These are phyloP conservation scores for Phengaris alcon DNA, from an alignment of 2,888 invertebrate species.

Conservation along the genomic window DNA sequence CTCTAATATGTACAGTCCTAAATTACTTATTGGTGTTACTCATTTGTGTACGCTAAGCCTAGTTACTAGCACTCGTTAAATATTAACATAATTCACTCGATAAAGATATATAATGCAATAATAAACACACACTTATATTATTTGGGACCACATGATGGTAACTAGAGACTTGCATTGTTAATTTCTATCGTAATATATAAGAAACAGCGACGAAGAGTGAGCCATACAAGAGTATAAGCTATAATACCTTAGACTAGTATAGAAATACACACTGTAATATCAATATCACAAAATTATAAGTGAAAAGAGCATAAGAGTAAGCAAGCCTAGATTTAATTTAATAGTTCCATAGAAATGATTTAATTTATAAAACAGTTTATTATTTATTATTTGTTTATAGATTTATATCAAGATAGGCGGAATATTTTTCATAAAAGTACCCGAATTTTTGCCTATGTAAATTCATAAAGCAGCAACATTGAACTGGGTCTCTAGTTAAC, in stretches of 20 bases:
- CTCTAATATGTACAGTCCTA: conserved; percentile 42
- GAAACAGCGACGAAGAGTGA: too few species aligned
- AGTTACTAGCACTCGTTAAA: conserved; percentile 38
- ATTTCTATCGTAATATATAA: not conserved
- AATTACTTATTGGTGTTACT: conserved; percentile 67
- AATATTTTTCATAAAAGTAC: not conserved
- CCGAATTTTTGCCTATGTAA: not conserved
- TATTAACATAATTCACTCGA: not conserved
- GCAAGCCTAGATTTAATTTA: too few species aligned
- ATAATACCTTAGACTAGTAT: too few species aligned
- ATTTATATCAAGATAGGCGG: not conserved
- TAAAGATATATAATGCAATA: conserved; percentile 52
- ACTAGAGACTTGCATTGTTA: not conserved
- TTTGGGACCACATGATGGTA: not conserved
- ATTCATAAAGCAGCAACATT: not conserved
- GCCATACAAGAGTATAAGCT: too few species aligned
- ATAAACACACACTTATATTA: conserved; percentile 26
- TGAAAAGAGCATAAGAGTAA: too few species aligned
- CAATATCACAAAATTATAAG: too few species aligned
- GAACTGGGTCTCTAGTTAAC: conserved; percentile 38
- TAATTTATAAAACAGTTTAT: not conserved
- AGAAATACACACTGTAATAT: too few species aligned
- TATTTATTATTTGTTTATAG: too few species aligned
- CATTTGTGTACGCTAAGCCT: conserved; percentile 57
- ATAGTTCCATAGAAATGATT: not conserved